Evolutionary conservation across 2,113 vertebrate genomes (phyloP).

Genomic region (Oryzias javanicus): DNA sequence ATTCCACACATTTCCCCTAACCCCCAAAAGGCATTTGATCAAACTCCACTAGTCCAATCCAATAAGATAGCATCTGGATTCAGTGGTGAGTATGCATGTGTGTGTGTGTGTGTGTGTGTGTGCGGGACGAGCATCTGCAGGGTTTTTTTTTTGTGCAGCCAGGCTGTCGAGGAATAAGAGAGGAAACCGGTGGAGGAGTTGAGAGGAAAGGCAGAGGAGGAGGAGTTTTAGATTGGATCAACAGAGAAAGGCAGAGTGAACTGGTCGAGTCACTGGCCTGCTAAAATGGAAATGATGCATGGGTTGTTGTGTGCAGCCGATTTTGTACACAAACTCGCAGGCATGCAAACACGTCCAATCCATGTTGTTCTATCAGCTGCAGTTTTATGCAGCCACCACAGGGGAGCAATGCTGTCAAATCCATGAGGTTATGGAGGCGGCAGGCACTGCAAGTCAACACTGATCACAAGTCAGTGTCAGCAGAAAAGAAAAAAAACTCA

Average conservation of each 20-base stretch:
- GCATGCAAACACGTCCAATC: slow-evolving; percentile 10
- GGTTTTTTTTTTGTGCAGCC: slow-evolving; percentile 17
- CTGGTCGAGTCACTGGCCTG: slow-evolving; percentile 5
- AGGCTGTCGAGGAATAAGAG: background rate
- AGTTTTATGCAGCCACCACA: slow-evolving; percentile 23
- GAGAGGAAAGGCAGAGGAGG: slow-evolving; percentile 15
- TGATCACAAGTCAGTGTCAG: background rate
- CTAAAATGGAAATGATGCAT: slow-evolving; percentile 26
- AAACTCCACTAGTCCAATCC: slow-evolving; percentile 31
- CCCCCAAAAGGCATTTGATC: slow-evolving; percentile 14
- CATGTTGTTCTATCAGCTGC: slow-evolving; percentile 3
- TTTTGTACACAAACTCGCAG: slow-evolving; percentile 24
- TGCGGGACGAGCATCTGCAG: slow-evolving; percentile 12
- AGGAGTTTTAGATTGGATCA: slow-evolving; percentile 2
- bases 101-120: background rate
- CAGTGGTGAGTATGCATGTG: slow-evolving; percentile 3
- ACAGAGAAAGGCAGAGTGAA: slow-evolving; percentile 4
- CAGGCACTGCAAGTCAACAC: background rate
- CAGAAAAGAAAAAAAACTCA: slow-evolving; percentile 2
- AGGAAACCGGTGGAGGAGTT: slow-evolving; percentile 1
- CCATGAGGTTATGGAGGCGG: background rate
- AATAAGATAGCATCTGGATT: slow-evolving; percentile 31
- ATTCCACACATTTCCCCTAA: slow-evolving; percentile 15
- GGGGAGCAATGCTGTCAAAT: slow-evolving; percentile 52
- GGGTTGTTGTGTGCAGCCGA: slow-evolving; percentile 27